These are phyloP conservation scores for Eidolon dupreanum DNA, from an alignment of 2,797 vertebrate genomes.

Conservation along the genomic window DNA sequence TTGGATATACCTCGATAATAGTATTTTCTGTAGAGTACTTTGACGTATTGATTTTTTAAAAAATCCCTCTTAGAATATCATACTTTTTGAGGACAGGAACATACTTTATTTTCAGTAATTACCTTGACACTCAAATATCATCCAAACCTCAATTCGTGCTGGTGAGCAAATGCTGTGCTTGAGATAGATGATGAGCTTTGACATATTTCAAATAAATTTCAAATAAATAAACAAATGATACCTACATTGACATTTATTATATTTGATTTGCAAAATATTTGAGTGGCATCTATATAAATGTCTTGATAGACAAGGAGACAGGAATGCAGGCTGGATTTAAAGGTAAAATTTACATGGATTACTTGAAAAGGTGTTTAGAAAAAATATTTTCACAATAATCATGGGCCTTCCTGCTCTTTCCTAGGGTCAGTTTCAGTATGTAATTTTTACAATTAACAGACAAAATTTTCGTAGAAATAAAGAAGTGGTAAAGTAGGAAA, in stretches of 20 bases:
- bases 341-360: background rate
- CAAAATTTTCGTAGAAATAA: background rate
- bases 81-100: background rate
- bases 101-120: background rate
- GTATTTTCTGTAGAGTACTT: background rate
- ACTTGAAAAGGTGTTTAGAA: background rate
- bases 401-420: background rate
- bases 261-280: background rate
- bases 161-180: background rate
- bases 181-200: too few species aligned
- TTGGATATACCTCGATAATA: background rate
- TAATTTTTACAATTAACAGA: background rate
- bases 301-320: background rate
- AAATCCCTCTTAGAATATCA: background rate
- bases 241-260: background rate
- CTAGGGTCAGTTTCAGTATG: background rate
- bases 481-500: background rate
- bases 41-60: background rate
- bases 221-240: too few species aligned
- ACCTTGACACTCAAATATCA: background rate
- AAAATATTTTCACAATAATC: background rate
- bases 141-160: background rate
- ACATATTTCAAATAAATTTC: background rate
- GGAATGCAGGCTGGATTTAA: background rate
- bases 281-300: background rate